Conservation (phyloP, 2,113 vertebrate species). For the Oncorhynchus clarkii region DNA sequence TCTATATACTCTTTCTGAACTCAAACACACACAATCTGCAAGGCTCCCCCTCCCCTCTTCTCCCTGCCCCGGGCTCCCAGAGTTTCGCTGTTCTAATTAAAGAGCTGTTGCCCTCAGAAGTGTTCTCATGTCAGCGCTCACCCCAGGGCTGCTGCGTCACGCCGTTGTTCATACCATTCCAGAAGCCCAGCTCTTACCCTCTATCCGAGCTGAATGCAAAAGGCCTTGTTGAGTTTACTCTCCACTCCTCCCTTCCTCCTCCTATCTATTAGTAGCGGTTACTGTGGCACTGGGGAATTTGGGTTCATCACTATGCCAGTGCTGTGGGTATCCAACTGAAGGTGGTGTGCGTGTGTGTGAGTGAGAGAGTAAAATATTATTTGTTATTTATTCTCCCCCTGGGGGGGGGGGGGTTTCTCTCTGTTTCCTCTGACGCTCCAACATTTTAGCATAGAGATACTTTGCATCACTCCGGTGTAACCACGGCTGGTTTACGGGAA, state of each 20-base stretch:
- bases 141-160: constrained; percentile 3
- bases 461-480: neutral
- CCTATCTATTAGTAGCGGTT: neutral
- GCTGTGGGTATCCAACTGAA: neutral
- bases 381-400: neutral
- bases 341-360: neutral
- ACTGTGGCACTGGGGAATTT: neutral
- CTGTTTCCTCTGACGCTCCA: neutral
- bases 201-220: constrained; percentile 20
- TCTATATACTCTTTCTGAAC: too few relatives aligned
- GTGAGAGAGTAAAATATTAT: neutral
- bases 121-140: neutral
- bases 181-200: neutral
- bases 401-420: neutral
- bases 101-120: constrained; percentile 24
- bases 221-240: neutral
- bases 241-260: neutral
- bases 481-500: neutral
- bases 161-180: neutral
- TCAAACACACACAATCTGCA: neutral
- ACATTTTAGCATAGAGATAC: neutral
- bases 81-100: constrained; percentile 42
- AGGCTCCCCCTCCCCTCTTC: neutral
- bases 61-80: constrained; percentile 6
- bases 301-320: neutral